Base-by-base conservation (phyloP, 2,888 invertebrate species). In the Tuberolachnus salignus region DNA sequence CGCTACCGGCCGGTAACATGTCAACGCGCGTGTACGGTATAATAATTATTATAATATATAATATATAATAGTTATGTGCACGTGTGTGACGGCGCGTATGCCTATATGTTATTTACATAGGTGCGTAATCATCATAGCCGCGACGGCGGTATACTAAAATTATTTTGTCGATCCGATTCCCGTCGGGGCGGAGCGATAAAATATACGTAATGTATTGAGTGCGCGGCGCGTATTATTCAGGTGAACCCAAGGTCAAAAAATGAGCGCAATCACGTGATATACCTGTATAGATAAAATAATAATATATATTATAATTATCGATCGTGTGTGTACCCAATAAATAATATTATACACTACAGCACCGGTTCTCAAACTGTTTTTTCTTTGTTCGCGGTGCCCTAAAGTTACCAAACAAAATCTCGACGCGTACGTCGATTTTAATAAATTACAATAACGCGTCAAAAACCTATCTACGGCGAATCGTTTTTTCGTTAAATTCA, bases 171-270 rank as follows among this genome's bases (percentile, higher is more conserved):
- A 55, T 21, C 14, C n/a, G 26, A 42, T 55, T 26, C 55, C n/a
- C 70, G 70, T 21, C n/a, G n/a, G 21, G n/a, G 1, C 4, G 19
- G 14, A 10, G 69, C n/a, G n/a, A n/a, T n/a, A n/a, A n/a, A n/a
- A n/a, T n/a, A 34, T 44, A 42, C 23, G 11, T n/a, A 44, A 14
- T 51, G n/a, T n/a, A 8, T 19, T 19, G 42, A 23, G 70, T 55
- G 23, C 64, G 16, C 26, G 42, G 16, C 26, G 42, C 53, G 55
- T 49, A 57, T 55, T 66, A 67, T 67, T 75, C 57, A 75, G 67
- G 67, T 59, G 75, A 75, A 75, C 67, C 19, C 66, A 66, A 75
- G 75, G 75, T 75, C 42, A 66, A 55, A 23, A 53, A 66, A 44
- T 26, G 23, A 44, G 23, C 23, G 23, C 42, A 3, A 16, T 0